Evolutionary conservation across 2,797 vertebrate species (phyloP), one percentile per base, ranked within the genome.

Genomic region (Darevskia mixta): DNA sequence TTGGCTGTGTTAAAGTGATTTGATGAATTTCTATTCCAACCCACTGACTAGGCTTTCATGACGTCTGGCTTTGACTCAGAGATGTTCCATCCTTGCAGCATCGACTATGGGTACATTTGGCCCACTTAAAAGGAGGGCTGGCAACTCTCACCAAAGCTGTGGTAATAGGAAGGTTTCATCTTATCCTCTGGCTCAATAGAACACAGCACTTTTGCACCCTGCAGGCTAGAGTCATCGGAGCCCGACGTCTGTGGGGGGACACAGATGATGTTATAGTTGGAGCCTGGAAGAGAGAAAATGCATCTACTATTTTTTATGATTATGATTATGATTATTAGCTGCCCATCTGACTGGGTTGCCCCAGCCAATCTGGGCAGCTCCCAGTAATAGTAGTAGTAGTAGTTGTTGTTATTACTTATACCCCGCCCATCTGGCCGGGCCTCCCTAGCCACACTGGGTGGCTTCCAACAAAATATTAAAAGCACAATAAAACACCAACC

Each of bases 91-190:
- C 18, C 64, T 17, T 80, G 23, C 15, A 10, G 58, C 38, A 10
- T 5, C 1, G 8, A 61, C 35, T 18, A 25, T 61, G 43, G 35
- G n/a, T 29, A 35, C 32, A 27, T 9, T 5, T 25, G 27, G 17
- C 38, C 66, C 27, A n/a, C 29, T 58, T 5, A 41, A n/a, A 29
- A n/a, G 0, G 35, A 89, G 83, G 86, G 3, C 0, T 77, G 64
- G 0, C 1, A n/a, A 7, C 64, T 17, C 97, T 98, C 86, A 99
- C 98, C 98, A 88, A 99, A 99, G 96, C 98, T 99, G 96, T 99
- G 98, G 90, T 98, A 99, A 94, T 99, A 99, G 76, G 98, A 98
- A 3, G 98, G 98, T 85, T 96, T 98, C 91, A 94, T 94, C 88
- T 92, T 97, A 77, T 98, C 96, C 78, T 25, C 10, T 61, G 98